Conservation (phyloP, 1,140 invertebrate species). For the Marisa cornuarietis region DNA sequence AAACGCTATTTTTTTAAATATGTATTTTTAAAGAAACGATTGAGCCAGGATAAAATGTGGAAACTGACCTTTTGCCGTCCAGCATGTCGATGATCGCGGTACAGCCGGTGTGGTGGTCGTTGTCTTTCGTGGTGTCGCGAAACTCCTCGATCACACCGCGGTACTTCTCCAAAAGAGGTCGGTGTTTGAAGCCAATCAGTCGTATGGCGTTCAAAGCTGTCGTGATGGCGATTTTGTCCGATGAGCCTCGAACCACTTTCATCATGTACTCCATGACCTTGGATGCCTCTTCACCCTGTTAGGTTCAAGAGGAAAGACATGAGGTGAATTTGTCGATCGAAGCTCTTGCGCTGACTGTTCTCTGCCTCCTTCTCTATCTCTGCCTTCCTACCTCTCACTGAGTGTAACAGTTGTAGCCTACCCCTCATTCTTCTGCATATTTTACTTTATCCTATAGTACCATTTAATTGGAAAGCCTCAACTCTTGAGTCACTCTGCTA, state of each 20-base stretch:
- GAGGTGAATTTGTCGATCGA: too few species aligned
- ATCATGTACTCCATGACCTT: slow-evolving; percentile 17
- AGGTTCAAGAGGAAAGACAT: not conserved
- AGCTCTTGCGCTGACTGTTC: too few species aligned
- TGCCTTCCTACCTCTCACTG: too few species aligned
- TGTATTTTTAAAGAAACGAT: too few species aligned
- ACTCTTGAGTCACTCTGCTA: too few species aligned
- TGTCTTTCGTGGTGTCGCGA: slow-evolving; percentile 1
- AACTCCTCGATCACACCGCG: slow-evolving; percentile 5
- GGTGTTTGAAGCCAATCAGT: slow-evolving; percentile 25
- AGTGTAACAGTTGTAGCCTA: too few species aligned
- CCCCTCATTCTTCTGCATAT: too few species aligned
- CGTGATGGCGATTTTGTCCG: slow-evolving; percentile 10
- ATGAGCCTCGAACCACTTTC: not conserved
- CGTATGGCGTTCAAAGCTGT: slow-evolving; percentile 14
- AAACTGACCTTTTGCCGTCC: slow-evolving; percentile 22
- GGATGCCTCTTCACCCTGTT: not conserved
- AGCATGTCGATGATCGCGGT: slow-evolving; percentile 24
- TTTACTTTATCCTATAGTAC: too few species aligned
- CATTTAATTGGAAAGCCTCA: too few species aligned
- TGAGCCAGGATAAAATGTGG: not conserved
- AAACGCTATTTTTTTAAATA: too few species aligned
- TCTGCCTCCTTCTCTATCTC: too few species aligned
- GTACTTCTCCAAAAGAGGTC: slow-evolving; percentile 7
- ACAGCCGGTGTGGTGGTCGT: not conserved